Percentiles rank a stretch among this genome's conserved stretches.
phyloP scores from a whole-genome alignment of 1,140 invertebrate genomes.

The Ostrea denselamellosa region DNA sequence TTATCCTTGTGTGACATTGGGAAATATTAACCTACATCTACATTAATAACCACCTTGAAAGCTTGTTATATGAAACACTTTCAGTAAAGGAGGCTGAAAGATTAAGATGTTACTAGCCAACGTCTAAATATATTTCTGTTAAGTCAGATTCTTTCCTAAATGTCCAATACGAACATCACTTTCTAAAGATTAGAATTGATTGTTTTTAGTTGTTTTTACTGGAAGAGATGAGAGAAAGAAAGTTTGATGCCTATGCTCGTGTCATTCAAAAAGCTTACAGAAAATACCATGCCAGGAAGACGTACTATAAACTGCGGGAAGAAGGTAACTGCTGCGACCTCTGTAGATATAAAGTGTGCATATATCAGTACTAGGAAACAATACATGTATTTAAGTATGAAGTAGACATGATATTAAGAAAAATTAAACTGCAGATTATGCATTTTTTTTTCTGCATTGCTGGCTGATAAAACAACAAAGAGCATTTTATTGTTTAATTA shows the following conservation, averaged over 20 bases:
- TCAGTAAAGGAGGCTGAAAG: no score
- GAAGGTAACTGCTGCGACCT: slow-evolving; percentile 78
- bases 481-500: neutral
- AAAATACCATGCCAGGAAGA: slow-evolving; percentile 84
- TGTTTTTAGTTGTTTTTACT: slow-evolving; percentile 84
- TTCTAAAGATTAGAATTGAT: no score
- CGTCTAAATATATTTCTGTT: no score
- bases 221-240: slow-evolving; percentile 86
- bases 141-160: no score
- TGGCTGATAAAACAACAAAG: neutral
- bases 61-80: no score
- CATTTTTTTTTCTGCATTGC: neutral
- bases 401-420: neutral
- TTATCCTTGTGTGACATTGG: no score
- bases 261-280: slow-evolving; percentile 87
- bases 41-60: no score
- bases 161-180: no score
- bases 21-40: no score
- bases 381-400: neutral
- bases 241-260: slow-evolving; percentile 86
- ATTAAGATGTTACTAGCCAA: no score
- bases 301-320: slow-evolving; percentile 83
- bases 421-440: neutral
- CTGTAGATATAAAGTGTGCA: neutral
- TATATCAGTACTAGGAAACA: no score